Conservation (phyloP, 92 coral and sea anemone genomes). For the Porites evermanni region DNA sequence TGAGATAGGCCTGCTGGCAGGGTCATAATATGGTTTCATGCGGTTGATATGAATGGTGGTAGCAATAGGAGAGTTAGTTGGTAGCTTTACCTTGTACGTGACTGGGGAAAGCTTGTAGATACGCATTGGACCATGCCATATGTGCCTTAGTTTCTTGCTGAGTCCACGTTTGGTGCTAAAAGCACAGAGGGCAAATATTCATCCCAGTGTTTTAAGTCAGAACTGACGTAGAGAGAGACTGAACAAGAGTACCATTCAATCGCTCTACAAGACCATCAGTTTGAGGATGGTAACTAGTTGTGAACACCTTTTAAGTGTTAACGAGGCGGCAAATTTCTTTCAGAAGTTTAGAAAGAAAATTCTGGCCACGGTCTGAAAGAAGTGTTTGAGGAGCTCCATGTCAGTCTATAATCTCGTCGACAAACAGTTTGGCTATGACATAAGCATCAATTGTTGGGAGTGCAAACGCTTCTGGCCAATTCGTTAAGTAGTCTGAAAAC, state of each 20-base stretch:
- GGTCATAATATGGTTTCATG: slow-evolving; percentile 4
- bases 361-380: slow-evolving; percentile 55
- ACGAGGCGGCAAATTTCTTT: slow-evolving; percentile 47
- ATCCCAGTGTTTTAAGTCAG: slow-evolving; percentile 59
- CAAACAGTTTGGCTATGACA: slow-evolving; percentile 9
- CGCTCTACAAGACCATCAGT: neutral
- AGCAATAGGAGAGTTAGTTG: neutral
- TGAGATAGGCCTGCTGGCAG: neutral
- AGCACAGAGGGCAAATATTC: slow-evolving; percentile 30
- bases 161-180: slow-evolving; percentile 2
- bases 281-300: slow-evolving; percentile 48
- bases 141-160: neutral
- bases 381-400: slow-evolving; percentile 58
- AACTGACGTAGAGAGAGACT: slow-evolving; percentile 36
- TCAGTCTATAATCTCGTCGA: slow-evolving; percentile 31
- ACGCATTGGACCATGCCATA: neutral
- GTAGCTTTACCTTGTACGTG: neutral
- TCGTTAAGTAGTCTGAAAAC: slow-evolving; percentile 53
- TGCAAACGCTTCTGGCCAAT: slow-evolving; percentile 53
- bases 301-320: slow-evolving; percentile 13
- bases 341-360: slow-evolving; percentile 46
- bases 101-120: neutral
- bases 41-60: neutral
- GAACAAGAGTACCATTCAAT: slow-evolving; percentile 24
- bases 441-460: slow-evolving; percentile 38